Base-by-base conservation (phyloP, 2,888 invertebrate species). In the Rugalucina vietnamica region DNA sequence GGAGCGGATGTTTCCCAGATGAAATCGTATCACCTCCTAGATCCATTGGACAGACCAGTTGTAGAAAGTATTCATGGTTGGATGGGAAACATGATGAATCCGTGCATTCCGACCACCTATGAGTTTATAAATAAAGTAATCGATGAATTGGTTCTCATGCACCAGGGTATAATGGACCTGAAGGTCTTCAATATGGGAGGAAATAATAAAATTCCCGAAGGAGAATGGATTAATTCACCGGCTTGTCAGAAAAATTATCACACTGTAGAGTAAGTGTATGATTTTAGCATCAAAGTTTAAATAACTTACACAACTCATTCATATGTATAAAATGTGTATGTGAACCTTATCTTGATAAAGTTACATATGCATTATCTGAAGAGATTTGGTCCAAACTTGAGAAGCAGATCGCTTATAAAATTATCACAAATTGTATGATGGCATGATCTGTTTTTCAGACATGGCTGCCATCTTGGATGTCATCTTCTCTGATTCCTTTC, bases 41-140 rank as follows among this genome's bases (percentile, higher is more conserved):
- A 90, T 39, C 70, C 60, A 39, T 74, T 81, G 2, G 90, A 91
- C 78, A 84, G 80, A 0, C 85, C 87, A 0, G 50, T 69, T 2
- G 89, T 89, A 24, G 76, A 73, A 14, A 88, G 90, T 0, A 82
- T 88, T 1, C 91, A 91, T 77, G 79, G 85, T 49, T 92, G 89
- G 85, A 80, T 79, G 10, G 90, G 90, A 29, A 90, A 93, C 78
- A 90, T 90, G 2, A 87, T 91, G 14, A 91, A 92, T 79, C 92
- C 92, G 8, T 91, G 91, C 76, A 69, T 90, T 24, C 75, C 87
- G 37, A 80, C 90, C 5, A 85, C 88, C 5, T 91, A 89, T 76
- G 54, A 27, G 1, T 91, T 89, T 29, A 32, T 85, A 12, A 8
- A 27, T 14, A 24, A 10, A 21, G 36, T 69, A 5, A 4, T 69